A percentile compares a stretch with the other conserved stretches of the same genome.
These are phyloP conservation scores for Malthinus flaveolus DNA, from an alignment of 2,888 invertebrate species.

Conservation along the genomic window DNA sequence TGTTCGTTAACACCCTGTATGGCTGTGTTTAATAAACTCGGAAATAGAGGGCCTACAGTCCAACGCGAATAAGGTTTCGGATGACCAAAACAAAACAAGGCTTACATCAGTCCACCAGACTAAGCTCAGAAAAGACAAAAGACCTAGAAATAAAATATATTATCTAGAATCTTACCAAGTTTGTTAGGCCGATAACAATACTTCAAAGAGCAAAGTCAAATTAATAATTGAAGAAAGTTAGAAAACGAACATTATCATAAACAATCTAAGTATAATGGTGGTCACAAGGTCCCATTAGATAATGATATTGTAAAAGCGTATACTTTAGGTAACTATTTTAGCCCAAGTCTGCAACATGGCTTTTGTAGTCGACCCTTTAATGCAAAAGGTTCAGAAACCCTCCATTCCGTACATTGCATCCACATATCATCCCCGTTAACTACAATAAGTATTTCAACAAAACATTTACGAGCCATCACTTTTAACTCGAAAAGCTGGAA, in stretches of 20 bases:
- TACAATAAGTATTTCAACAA: constrained; percentile 16
- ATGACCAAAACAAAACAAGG: too few species aligned
- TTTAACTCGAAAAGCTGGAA: constrained; percentile 12
- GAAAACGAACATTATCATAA: constrained; percentile 16
- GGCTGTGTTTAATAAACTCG: too few species aligned
- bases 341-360: constrained; percentile 15
- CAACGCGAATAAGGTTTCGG: too few species aligned
- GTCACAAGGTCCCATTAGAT: constrained; percentile 25
- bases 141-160: too few species aligned
- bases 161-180: too few species aligned
- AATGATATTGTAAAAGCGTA: constrained; percentile 28
- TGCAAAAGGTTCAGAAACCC: constrained; percentile 15
- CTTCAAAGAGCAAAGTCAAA: not conserved
- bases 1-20: too few species aligned
- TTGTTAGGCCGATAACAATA: too few species aligned
- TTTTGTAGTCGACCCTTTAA: constrained; percentile 17
- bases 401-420: constrained; percentile 14
- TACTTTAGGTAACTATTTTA: constrained; percentile 22
- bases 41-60: too few species aligned
- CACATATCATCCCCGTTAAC: constrained; percentile 18
- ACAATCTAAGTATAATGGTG: constrained; percentile 15
- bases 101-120: too few species aligned
- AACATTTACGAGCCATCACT: constrained; percentile 13
- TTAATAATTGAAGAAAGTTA: not conserved
- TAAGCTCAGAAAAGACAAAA: too few species aligned